Percentiles rank a stretch among this genome's conserved stretches.
phyloP scores from a whole-genome alignment of 1,140 invertebrate genomes.

The Pseudomyrmex gracilis region DNA sequence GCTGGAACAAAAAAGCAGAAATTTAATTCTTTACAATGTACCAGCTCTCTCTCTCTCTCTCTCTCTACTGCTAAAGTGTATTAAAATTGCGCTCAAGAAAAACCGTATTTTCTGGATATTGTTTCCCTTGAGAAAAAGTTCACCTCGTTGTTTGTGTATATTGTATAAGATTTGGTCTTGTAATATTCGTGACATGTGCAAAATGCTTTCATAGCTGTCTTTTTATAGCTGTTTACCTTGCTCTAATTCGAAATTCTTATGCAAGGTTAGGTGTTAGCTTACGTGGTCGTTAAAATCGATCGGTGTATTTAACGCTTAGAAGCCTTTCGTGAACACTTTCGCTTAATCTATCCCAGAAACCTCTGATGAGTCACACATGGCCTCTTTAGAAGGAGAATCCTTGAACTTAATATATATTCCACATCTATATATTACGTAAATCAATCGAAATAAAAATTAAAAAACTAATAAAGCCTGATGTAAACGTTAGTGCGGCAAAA shows the following conservation, averaged over 20 bases:
- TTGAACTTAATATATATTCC: neutral
- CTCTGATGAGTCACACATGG: neutral
- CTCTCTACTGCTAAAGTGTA: no score
- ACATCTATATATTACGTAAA: neutral
- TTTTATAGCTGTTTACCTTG: neutral
- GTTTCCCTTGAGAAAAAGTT: neutral
- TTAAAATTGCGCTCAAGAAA: neutral
- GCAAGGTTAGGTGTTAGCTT: conserved; percentile 25
- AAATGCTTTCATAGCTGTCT: conserved; percentile 1
- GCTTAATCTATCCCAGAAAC: neutral
- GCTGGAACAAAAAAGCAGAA: no score
- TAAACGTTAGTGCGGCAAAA: no score
- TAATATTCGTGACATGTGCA: neutral
- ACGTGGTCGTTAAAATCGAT: neutral
- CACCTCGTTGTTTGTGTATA: neutral
- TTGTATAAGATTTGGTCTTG: conserved; percentile 15
- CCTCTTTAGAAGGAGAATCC: no score
- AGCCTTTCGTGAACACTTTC: conserved; percentile 20
- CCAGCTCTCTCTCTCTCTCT: no score
- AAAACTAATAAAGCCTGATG: no score
- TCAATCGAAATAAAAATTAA: no score
- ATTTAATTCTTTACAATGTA: no score
- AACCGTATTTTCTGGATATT: conserved; percentile 8
- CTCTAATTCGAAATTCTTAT: conserved; percentile 9
- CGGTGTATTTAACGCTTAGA: neutral